Evolutionary conservation across 2,797 vertebrate species (phyloP).

Genomic region (Malurus splendens): DNA sequence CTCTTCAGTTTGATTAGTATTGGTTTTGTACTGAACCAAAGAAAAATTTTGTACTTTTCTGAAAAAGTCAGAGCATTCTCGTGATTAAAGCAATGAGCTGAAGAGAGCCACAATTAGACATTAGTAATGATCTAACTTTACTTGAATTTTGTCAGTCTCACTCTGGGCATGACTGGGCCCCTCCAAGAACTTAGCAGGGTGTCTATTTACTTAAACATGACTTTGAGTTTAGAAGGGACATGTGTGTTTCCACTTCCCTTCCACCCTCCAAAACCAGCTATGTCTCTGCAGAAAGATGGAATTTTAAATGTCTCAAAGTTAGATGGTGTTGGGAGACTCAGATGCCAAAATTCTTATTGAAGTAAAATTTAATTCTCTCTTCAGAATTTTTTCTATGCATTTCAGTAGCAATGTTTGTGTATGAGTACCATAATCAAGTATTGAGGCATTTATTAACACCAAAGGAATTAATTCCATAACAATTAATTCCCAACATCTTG

Average conservation of each 20-base stretch:
- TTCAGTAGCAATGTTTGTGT: not conserved
- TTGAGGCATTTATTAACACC: not conserved
- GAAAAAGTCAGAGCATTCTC: not conserved
- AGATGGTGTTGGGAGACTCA: not conserved
- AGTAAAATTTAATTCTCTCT: not conserved
- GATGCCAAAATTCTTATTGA: not conserved
- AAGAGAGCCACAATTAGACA: not conserved
- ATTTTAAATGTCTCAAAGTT: not conserved
- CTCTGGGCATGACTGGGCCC: not conserved
- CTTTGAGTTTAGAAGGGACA: not conserved
- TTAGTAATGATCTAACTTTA: not conserved
- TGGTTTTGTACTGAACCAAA: not conserved
- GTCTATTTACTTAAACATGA: not conserved
- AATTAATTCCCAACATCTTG: not conserved
- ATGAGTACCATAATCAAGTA: not conserved
- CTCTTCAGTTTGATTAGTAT: not conserved
- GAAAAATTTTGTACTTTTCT: not conserved
- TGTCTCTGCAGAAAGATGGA: not conserved
- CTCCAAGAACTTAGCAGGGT: not conserved
- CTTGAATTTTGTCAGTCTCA: not conserved
- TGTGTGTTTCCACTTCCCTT: not conserved
- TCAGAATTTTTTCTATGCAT: not conserved
- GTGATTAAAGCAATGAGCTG: not conserved
- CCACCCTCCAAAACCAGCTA: not conserved
- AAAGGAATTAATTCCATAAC: not conserved